A percentile compares a stretch with the other conserved stretches of the same genome.
phyloP scores from a whole-genome alignment of 2,888 invertebrate genomes.

The Hermodice carunculata region DNA sequence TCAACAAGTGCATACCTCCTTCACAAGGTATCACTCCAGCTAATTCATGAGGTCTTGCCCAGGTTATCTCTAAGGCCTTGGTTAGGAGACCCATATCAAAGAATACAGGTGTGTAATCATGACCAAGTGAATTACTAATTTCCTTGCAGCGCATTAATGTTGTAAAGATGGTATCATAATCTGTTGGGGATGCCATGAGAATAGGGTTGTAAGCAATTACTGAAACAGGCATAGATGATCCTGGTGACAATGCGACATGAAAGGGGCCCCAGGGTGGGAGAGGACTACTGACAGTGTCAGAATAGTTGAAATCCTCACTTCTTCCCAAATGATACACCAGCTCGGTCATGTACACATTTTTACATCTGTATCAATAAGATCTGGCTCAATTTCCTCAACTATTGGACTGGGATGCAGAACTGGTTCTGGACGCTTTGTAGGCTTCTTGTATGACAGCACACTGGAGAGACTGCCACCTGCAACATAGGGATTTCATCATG shows the following conservation, averaged over 20 bases:
- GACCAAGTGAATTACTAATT: slow-evolving; percentile 1
- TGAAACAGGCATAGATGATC: neutral
- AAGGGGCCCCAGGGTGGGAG: slow-evolving; percentile 5
- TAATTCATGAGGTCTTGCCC: slow-evolving; percentile 1
- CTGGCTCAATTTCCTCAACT: neutral
- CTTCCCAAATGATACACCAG: too few species aligned
- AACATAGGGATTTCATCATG: neutral
- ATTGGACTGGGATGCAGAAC: neutral
- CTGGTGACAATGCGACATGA: neutral
- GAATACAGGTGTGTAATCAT: slow-evolving; percentile 1
- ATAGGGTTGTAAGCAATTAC: slow-evolving; percentile 3
- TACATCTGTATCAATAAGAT: too few species aligned
- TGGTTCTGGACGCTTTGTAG: slow-evolving; percentile 5
- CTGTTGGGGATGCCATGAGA: slow-evolving; percentile 1
- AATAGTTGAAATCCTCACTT: too few species aligned
- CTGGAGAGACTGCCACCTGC: neutral
- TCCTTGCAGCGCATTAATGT: neutral
- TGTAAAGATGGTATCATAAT: slow-evolving; percentile 3
- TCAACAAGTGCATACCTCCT: slow-evolving; percentile 9
- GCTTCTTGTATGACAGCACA: slow-evolving; percentile 7
- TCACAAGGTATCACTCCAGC: slow-evolving; percentile 2
- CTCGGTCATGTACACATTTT: too few species aligned
- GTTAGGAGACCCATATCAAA: slow-evolving; percentile 11
- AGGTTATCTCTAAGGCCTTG: slow-evolving; percentile 12
- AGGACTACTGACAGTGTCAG: neutral